Evolutionary conservation across 2,888 invertebrate genomes (phyloP), one percentile per base, ranked within the genome.

Genomic region (Teleiodes luculella): DNA sequence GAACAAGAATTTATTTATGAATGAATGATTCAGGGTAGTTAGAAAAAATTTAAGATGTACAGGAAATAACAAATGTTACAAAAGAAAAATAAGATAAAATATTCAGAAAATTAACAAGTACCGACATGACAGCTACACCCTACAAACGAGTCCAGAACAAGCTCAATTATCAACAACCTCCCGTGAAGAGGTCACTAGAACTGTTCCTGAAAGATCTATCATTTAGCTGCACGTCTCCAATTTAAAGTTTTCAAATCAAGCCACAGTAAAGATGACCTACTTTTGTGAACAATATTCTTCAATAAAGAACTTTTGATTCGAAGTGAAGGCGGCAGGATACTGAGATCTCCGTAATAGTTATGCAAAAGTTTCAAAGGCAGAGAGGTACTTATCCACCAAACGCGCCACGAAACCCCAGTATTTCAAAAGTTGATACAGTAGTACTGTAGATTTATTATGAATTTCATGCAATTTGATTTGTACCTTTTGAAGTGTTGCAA

Each of bases 111-210:
- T n/a, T n/a, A n/a, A n/a, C n/a, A n/a, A n/a, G n/a, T n/a, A n/a
- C 33, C 10, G 33, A 33, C 33, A 33, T n/a, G n/a, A n/a, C n/a
- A n/a, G n/a, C n/a, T n/a, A n/a, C n/a, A n/a, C n/a, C n/a, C n/a
- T n/a, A n/a, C n/a, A n/a, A n/a, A n/a, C n/a, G n/a, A n/a, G n/a
- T n/a, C n/a, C n/a, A n/a, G n/a, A 68, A 65, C 63, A 57, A 62
- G 61, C 62, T 57, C 61, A 56, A 62, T 69, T 68, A 68, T 72
- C 68, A 65, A 60, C 31, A 33, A 33, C 51, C 41, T 46, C 48
- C 30, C 47, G 20, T 35, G 39, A 41, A 46, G 53, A 37, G 53
- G 37, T 31, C 56, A 14, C 50, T 39, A 35, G 39, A 13, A 53
- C 20, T 5, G 8, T 37, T 36, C 33, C 56, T 56, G 28, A 50